Evolutionary conservation across 2,797 vertebrate species (phyloP).

Genomic region (Gallirallus australis): DNA sequence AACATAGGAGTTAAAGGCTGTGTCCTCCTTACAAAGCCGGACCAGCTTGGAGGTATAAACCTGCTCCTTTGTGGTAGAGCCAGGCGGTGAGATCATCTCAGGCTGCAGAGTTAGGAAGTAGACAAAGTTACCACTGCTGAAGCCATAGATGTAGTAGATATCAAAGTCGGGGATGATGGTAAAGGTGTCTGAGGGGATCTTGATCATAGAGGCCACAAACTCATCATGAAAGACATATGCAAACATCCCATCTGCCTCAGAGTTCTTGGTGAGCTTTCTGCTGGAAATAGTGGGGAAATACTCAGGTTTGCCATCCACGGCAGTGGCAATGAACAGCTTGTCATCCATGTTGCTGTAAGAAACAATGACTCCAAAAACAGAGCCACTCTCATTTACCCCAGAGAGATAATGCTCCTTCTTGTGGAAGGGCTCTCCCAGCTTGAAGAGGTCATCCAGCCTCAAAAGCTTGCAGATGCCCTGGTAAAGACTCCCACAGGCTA

Average conservation of each 20-base stretch:
- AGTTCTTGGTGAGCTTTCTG: conserved; percentile 94
- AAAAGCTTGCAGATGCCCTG: conserved; percentile 98
- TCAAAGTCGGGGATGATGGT: conserved; percentile 98
- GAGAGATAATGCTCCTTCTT: conserved; percentile 99
- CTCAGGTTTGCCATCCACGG: conserved; percentile 96
- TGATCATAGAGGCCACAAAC: conserved; percentile 98
- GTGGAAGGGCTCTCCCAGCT: conserved; percentile 96
- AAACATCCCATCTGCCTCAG: conserved; percentile 97
- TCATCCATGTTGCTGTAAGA: conserved; percentile 93
- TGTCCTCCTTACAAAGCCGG: conserved; percentile 95
- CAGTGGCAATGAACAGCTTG: conserved; percentile 96
- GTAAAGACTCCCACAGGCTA: conserved; percentile 96
- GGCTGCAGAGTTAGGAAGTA: conserved; percentile 98
- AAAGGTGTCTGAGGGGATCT: conserved; percentile 98
- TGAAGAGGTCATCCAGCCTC: conserved; percentile 96
- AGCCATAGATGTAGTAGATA: conserved; percentile 98
- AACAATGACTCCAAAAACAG: conserved; percentile 97
- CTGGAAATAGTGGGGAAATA: conserved; percentile 99
- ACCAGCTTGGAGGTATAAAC: conserved; percentile 98
- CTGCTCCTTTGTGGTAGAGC: conserved; percentile 92
- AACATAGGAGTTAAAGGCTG: conserved; percentile 96
- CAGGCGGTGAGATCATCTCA: conserved; percentile 93
- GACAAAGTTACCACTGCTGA: conserved; percentile 96
- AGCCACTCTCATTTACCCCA: conserved; percentile 95
- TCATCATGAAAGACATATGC: conserved; percentile 98